A percentile compares a stretch with the other conserved stretches of the same genome.
These are phyloP conservation scores for Neopipo cinnamomea DNA, from an alignment of 2,113 vertebrate genomes.

Conservation along the genomic window DNA sequence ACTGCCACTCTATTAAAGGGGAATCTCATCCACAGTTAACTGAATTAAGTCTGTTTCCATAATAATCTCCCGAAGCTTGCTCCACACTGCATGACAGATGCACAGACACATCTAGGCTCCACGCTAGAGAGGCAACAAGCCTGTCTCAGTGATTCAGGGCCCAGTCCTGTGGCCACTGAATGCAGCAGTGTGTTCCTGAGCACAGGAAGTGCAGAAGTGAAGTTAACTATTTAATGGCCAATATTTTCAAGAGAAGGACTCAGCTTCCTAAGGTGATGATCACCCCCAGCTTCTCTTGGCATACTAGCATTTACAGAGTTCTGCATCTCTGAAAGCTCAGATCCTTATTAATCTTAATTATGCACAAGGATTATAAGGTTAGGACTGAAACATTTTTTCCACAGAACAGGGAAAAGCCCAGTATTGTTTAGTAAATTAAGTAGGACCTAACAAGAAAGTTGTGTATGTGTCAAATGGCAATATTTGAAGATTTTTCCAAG, in stretches of 20 bases:
- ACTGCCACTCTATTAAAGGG: background rate
- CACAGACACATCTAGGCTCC: background rate
- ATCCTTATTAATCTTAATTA: background rate
- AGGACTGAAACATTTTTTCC: background rate
- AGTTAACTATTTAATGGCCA: background rate
- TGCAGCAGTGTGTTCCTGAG: background rate
- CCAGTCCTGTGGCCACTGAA: background rate
- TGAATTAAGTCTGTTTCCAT: background rate
- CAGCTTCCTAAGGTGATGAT: background rate
- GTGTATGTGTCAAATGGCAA: background rate
- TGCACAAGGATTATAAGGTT: background rate
- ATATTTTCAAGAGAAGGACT: background rate
- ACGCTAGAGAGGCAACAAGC: fast-evolving
- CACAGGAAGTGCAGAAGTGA: background rate
- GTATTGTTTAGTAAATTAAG: background rate
- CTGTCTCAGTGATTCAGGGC: background rate
- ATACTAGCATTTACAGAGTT: background rate
- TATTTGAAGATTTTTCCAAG: background rate
- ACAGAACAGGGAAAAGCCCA: background rate
- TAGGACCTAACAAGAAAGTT: background rate
- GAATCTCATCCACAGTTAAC: background rate
- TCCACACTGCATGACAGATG: background rate
- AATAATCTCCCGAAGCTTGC: background rate
- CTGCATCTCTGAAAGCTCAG: background rate
- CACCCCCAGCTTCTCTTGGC: background rate